phyloP scores from a whole-genome alignment of 2,888 invertebrate species.

The Teleogryllus oceanicus region DNA sequence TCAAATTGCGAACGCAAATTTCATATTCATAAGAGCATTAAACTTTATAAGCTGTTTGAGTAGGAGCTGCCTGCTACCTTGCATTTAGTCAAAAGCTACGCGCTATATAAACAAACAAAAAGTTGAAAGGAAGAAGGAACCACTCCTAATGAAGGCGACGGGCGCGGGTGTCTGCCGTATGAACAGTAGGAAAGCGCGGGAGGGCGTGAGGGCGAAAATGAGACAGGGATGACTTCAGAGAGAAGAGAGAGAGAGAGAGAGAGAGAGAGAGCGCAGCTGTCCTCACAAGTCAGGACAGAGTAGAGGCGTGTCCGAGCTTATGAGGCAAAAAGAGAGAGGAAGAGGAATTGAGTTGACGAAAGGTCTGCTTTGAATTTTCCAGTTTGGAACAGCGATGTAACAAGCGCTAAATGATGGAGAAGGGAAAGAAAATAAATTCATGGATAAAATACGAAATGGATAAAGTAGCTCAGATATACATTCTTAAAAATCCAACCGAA shows the following conservation, averaged over 20 bases:
- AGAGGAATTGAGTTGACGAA: no score
- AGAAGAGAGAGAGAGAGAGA: neutral
- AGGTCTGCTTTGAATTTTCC: no score
- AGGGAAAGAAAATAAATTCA: no score
- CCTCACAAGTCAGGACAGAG: no score
- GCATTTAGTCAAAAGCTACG: constrained; percentile 26
- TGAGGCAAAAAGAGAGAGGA: no score
- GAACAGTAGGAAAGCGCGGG: neutral
- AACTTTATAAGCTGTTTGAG: constrained; percentile 32
- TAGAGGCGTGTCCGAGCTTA: no score
- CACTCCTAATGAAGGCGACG: neutral
- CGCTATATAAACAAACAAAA: neutral
- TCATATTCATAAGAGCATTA: constrained; percentile 37
- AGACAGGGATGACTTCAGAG: neutral
- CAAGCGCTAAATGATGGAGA: no score
- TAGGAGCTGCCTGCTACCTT: neutral
- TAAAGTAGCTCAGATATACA: no score
- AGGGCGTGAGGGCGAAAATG: neutral
- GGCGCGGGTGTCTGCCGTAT: neutral
- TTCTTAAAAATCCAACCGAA: no score
- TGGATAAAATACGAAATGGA: no score
- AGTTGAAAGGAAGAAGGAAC: constrained; percentile 18
- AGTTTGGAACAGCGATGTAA: no score
- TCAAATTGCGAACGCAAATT: constrained; percentile 26
- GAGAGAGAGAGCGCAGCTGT: neutral